Percentiles rank a stretch among this genome's conserved stretches.
Evolutionary conservation across 2,888 invertebrate genomes (phyloP).

Genomic region (Papilio elwesi): DNA sequence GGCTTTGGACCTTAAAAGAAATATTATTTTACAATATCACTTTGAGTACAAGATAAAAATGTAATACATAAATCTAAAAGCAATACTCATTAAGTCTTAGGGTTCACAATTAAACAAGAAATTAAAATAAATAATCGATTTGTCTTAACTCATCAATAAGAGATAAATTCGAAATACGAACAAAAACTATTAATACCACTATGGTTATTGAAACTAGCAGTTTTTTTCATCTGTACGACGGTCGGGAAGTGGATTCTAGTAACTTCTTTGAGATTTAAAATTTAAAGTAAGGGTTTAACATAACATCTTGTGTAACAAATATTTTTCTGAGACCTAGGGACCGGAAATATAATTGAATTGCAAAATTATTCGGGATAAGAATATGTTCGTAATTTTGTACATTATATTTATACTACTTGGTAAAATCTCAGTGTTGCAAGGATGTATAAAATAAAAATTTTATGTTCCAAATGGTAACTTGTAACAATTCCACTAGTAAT

Average conservation of each 20-base stretch:
- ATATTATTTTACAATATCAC: not conserved
- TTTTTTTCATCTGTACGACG: not conserved
- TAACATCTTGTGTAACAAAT: conserved; percentile 1
- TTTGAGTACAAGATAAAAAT: not conserved
- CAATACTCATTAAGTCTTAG: too few relatives aligned
- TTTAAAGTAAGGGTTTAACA: not conserved
- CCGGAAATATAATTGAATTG: conserved; percentile 25
- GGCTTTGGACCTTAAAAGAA: conserved; percentile 83
- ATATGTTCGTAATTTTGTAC: not conserved
- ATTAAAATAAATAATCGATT: too few relatives aligned
- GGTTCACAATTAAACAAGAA: too few relatives aligned
- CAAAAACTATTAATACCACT: too few relatives aligned
- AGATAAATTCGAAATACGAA: too few relatives aligned
- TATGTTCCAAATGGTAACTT: too few relatives aligned
- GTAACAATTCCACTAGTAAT: too few relatives aligned
- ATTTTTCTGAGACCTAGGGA: not conserved
- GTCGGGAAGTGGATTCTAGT: not conserved
- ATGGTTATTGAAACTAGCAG: not conserved
- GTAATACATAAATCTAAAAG: not conserved
- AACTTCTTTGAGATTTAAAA: conserved; percentile 3
- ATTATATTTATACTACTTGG: too few relatives aligned
- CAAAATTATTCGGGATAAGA: conserved; percentile 10
- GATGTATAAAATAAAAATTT: too few relatives aligned
- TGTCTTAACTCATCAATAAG: too few relatives aligned
- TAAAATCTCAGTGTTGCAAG: too few relatives aligned